Conservation (phyloP, 2,888 invertebrate genomes). For the Hirtodrosophila trivittata region DNA sequence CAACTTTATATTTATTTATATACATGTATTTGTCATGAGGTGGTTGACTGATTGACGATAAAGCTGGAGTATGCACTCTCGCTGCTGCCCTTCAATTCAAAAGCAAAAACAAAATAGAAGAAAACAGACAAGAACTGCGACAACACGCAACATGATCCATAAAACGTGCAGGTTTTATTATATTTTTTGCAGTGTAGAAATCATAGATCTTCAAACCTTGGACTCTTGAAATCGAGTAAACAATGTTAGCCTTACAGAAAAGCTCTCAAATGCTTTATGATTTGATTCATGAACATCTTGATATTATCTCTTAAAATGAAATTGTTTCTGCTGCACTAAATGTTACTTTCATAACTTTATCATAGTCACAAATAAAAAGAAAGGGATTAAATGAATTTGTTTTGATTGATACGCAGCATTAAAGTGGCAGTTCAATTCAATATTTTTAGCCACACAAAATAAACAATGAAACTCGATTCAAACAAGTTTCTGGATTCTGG, state of each 20-base stretch:
- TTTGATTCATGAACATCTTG: too few species aligned
- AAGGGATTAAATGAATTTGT: conserved; percentile 19
- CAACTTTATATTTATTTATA: background rate
- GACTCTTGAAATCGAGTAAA: conserved; percentile 10
- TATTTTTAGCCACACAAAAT: background rate
- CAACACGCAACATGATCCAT: conserved; percentile 11
- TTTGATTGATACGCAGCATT: conserved; percentile 9
- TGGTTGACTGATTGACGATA: background rate
- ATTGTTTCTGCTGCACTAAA: too few species aligned
- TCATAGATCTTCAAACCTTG: conserved; percentile 20
- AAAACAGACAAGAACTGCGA: background rate
- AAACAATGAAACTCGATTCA: too few species aligned
- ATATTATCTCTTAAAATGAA: too few species aligned
- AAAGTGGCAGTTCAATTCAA: background rate
- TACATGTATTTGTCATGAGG: background rate
- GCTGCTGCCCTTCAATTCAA: conserved; percentile 12
- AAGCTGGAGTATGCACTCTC: conserved; percentile 5
- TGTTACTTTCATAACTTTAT: too few species aligned
- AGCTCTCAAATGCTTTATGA: background rate
- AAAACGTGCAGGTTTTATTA: conserved; percentile 22
- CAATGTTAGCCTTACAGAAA: conserved; percentile 6
- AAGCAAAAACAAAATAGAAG: background rate
- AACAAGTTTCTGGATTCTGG: too few species aligned
- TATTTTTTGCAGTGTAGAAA: conserved; percentile 13
- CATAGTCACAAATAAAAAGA: too few species aligned